Evolutionary conservation across 1,140 invertebrate species (phyloP).

Genomic region (Euschistus heros): DNA sequence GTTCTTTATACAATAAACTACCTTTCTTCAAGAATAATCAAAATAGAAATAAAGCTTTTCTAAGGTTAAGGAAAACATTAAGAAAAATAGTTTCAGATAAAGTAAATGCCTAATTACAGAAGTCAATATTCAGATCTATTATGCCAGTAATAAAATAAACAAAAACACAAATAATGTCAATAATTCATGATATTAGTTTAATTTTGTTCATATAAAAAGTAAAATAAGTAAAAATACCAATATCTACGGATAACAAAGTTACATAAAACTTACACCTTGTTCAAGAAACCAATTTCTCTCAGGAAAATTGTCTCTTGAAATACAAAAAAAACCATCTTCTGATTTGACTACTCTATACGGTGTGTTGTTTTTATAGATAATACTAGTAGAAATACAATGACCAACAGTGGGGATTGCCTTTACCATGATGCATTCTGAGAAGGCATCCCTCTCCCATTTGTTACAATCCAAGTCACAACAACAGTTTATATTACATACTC

Average conservation of each 20-base stretch:
- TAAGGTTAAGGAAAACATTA: too few relatives aligned
- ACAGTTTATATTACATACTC: slow-evolving; percentile 60
- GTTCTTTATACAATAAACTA: too few relatives aligned
- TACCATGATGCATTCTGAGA: slow-evolving; percentile 40
- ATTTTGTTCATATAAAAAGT: too few relatives aligned
- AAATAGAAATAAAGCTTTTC: too few relatives aligned
- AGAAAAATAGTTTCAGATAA: too few relatives aligned
- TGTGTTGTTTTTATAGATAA: slow-evolving; percentile 40
- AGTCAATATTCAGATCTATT: too few relatives aligned
- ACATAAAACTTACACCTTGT: slow-evolving; percentile 16
- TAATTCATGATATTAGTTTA: too few relatives aligned
- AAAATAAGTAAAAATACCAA: too few relatives aligned
- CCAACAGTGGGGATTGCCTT: neutral
- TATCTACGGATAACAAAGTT: neutral
- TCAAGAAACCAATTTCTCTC: slow-evolving; percentile 26
- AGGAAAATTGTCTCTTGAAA: slow-evolving; percentile 45
- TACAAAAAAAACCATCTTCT: slow-evolving; percentile 45
- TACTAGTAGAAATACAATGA: slow-evolving; percentile 15
- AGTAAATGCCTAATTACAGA: too few relatives aligned
- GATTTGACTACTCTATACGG: slow-evolving; percentile 33
- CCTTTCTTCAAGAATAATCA: too few relatives aligned
- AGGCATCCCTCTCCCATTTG: slow-evolving; percentile 41
- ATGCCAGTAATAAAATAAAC: too few relatives aligned
- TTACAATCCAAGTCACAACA: slow-evolving; percentile 62
- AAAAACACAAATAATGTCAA: too few relatives aligned